phyloP scores from a whole-genome alignment of 2,888 invertebrate genomes.

The Cryptocheilus praepositus region DNA sequence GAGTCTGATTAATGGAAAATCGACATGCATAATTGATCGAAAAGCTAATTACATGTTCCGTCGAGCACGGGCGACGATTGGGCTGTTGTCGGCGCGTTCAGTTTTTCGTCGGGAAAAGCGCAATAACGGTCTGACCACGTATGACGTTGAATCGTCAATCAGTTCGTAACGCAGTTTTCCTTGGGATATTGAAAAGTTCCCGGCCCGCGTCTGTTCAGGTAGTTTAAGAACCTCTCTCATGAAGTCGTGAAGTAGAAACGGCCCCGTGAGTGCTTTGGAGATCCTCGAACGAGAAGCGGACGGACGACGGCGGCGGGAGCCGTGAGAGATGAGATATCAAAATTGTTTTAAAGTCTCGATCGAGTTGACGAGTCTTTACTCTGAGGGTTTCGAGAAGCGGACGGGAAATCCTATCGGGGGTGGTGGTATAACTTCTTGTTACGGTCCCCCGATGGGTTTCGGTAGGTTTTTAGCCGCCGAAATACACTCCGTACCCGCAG shows the following conservation, averaged over 20 bases:
- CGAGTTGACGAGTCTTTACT: slow-evolving; percentile 56
- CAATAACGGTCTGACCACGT: slow-evolving; percentile 19
- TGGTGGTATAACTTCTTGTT: slow-evolving; percentile 35
- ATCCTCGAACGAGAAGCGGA: slow-evolving; percentile 14
- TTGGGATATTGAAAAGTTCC: slow-evolving; percentile 58
- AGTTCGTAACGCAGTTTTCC: slow-evolving; percentile 45
- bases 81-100: background rate
- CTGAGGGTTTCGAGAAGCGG: slow-evolving; percentile 21
- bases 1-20: slow-evolving; percentile 23
- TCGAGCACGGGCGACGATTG: too few species aligned
- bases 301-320: slow-evolving; percentile 20
- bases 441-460: slow-evolving; percentile 19
- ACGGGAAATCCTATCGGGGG: slow-evolving; percentile 40
- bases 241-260: slow-evolving; percentile 39
- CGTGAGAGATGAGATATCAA: slow-evolving; percentile 58
- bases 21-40: slow-evolving; percentile 15
- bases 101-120: background rate
- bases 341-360: slow-evolving; percentile 63
- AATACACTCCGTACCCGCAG: slow-evolving; percentile 16
- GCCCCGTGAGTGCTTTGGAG: slow-evolving; percentile 36
- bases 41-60: slow-evolving; percentile 1
- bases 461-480: slow-evolving; percentile 26
- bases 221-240: slow-evolving; percentile 40
- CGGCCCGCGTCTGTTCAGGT: slow-evolving; percentile 13
- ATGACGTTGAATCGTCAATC: slow-evolving; percentile 30